Evolutionary conservation across 2,888 invertebrate species (phyloP).

Genomic region (Serrognathus titanus): DNA sequence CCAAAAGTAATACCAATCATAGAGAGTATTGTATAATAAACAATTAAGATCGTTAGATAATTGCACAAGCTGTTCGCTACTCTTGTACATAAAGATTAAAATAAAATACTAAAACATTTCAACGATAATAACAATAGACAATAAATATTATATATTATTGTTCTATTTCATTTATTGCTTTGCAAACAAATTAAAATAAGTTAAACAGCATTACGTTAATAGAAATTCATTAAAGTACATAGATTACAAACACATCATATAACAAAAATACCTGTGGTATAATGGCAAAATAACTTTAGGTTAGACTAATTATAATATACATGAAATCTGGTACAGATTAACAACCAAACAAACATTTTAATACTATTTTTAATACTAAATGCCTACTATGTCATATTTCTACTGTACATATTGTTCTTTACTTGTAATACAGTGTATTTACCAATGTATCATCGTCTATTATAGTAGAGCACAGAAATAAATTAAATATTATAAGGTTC

Average conservation of each 20-base stretch:
- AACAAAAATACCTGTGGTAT: background rate
- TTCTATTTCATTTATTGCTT: constrained; percentile 32
- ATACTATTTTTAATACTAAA: constrained; percentile 5
- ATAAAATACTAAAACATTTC: constrained; percentile 4
- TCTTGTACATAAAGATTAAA: constrained; percentile 7
- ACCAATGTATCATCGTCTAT: no score
- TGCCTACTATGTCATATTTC: background rate
- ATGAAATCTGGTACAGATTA: constrained; percentile 2
- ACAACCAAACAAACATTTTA: constrained; percentile 5
- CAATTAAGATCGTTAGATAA: constrained; percentile 13
- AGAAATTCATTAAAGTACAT: no score
- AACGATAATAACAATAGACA: background rate
- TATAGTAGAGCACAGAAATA: no score
- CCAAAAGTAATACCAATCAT: constrained; percentile 35
- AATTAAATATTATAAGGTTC: no score
- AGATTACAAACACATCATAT: background rate
- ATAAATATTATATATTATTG: constrained; percentile 27
- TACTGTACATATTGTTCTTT: background rate
- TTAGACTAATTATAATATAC: background rate
- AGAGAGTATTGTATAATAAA: constrained; percentile 10
- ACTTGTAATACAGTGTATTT: no score
- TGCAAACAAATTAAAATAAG: constrained; percentile 12
- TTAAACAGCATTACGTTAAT: background rate
- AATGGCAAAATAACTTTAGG: background rate
- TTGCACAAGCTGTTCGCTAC: constrained; percentile 15